phyloP scores from a whole-genome alignment of 2,113 vertebrate genomes.

The Ptilorrhoa leucosticta region DNA sequence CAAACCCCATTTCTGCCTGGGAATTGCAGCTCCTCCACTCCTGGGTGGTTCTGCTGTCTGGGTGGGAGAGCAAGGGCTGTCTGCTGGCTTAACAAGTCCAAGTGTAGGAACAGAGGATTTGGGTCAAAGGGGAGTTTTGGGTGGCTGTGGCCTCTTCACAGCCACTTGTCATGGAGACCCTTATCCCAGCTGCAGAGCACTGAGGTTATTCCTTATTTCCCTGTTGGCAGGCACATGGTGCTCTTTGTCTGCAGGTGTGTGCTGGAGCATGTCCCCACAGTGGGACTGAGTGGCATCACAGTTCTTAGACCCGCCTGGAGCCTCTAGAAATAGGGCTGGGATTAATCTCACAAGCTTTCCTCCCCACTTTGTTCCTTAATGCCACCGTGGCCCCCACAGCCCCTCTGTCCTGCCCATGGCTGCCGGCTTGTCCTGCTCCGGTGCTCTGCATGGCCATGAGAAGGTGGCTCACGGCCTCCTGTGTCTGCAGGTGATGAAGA shows the following conservation, averaged over 20 bases:
- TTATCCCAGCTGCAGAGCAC: background rate
- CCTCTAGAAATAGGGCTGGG: background rate
- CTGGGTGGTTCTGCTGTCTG: background rate
- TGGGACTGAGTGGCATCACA: accelerated
- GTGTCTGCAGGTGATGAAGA: slow-evolving; percentile 93
- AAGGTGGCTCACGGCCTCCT: background rate
- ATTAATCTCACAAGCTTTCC: background rate
- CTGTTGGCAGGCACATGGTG: accelerated
- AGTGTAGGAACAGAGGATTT: background rate
- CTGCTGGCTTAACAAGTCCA: background rate
- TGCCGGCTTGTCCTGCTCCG: accelerated
- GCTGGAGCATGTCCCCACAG: background rate
- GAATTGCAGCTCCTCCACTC: background rate
- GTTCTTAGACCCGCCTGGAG: background rate
- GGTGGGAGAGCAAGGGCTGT: background rate
- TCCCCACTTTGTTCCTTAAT: background rate
- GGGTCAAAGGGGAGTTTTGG: background rate
- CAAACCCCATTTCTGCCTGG: background rate
- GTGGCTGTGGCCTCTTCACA: background rate
- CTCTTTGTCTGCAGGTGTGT: background rate
- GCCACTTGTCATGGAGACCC: background rate
- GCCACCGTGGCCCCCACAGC: background rate
- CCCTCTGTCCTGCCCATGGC: background rate
- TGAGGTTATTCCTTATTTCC: background rate
- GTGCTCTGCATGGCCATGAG: accelerated